phyloP scores from a whole-genome alignment of 2,888 invertebrate species.

The Hypsopygia costalis region DNA sequence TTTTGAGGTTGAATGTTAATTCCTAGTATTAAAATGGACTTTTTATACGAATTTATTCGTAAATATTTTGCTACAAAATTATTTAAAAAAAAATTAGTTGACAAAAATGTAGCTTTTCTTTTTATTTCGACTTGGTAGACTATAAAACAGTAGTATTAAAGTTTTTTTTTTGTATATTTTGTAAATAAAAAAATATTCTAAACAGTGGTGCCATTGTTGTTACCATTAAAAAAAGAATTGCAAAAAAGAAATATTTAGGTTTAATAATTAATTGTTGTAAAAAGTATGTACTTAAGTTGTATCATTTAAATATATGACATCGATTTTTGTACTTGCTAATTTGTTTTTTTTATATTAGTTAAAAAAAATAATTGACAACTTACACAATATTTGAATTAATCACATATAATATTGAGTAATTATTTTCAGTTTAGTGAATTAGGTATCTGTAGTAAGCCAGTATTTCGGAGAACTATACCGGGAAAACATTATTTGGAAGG shows the following conservation, averaged over 20 bases:
- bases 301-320: conserved; percentile 3
- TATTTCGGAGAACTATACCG: no score
- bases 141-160: not conserved
- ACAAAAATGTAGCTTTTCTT: no score
- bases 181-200: conserved; percentile 20
- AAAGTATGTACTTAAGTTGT: conserved; percentile 28
- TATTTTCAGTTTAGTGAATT: no score
- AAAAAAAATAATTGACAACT: not conserved
- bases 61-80: conserved; percentile 1
- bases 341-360: conserved; percentile 10
- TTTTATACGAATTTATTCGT: conserved; percentile 7
- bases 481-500: no score
- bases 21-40: conserved; percentile 7
- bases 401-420: no score
- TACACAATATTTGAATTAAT: not conserved
- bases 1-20: conserved; percentile 6
- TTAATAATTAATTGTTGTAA: conserved; percentile 39
- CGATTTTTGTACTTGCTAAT: conserved; percentile 21
- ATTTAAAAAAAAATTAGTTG: no score
- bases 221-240: conserved; percentile 49
- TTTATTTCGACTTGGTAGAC: no score
- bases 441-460: no score
- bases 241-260: conserved; percentile 13
- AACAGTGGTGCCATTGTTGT: conserved; percentile 68
- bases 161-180: conserved; percentile 16